A percentile compares a stretch with the other conserved stretches of the same genome.
These are phyloP conservation scores for Chromoteleia sp. DNA, from an alignment of 2,888 invertebrate genomes.

Conservation along the genomic window DNA sequence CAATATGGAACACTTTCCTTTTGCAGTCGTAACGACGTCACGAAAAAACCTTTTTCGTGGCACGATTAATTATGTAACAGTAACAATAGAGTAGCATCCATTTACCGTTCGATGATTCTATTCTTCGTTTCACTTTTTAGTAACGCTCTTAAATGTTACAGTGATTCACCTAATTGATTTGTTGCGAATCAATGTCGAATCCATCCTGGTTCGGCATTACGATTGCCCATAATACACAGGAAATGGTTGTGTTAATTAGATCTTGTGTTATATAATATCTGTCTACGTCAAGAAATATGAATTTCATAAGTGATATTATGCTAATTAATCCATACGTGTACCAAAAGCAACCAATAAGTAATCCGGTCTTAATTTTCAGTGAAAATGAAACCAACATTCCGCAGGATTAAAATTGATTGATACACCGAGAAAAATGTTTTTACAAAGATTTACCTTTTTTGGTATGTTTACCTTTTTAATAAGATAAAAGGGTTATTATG, in stretches of 20 bases:
- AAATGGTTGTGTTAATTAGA: slow-evolving; percentile 51
- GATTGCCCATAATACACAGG: slow-evolving; percentile 39
- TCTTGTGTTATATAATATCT: slow-evolving; percentile 13
- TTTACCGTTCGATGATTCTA: slow-evolving; percentile 15
- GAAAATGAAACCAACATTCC: no score
- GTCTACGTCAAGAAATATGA: slow-evolving; percentile 12
- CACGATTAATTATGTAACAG: slow-evolving; percentile 43
- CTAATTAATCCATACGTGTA: neutral
- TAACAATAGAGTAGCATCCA: slow-evolving; percentile 18
- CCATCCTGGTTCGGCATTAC: slow-evolving; percentile 18
- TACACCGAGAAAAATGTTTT: no score
- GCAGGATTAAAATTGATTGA: no score
- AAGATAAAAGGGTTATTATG: no score
- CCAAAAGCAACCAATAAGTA: no score
- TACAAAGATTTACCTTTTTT: no score
- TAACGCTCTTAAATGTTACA: slow-evolving; percentile 17
- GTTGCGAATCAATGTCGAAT: slow-evolving; percentile 44
- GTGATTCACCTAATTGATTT: slow-evolving; percentile 57
- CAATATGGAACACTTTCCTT: slow-evolving; percentile 5
- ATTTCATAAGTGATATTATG: slow-evolving; percentile 18
- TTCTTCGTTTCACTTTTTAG: slow-evolving; percentile 52
- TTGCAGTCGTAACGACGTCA: slow-evolving; percentile 5
- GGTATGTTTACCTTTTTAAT: no score
- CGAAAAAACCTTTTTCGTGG: slow-evolving; percentile 17
- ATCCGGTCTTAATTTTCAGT: no score